A percentile compares a stretch with the other conserved stretches of the same genome.
These are phyloP conservation scores for Anolis carolinensis DNA, from an alignment of 2,113 vertebrate genomes.

Conservation along the genomic window DNA sequence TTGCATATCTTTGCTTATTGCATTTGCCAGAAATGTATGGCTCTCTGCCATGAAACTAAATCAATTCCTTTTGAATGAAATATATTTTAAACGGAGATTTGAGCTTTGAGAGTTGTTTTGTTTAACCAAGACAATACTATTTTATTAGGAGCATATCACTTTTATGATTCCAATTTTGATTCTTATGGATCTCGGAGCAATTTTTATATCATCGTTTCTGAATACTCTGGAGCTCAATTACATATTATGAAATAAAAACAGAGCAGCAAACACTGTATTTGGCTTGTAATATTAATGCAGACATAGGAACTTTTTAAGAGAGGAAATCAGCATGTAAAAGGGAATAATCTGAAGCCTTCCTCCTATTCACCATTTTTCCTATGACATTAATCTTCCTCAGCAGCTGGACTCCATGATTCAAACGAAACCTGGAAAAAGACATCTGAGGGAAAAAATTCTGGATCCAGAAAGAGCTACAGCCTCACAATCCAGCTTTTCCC, in stretches of 20 bases:
- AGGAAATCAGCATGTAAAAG: background rate
- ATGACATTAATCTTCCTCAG: background rate
- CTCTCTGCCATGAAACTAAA: constrained; percentile 40
- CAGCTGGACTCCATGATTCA: background rate
- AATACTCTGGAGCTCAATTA: background rate
- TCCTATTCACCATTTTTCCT: background rate
- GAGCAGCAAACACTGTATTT: background rate
- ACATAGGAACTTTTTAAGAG: background rate
- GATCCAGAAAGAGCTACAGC: background rate
- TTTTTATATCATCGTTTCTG: constrained; percentile 24
- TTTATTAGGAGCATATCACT: constrained; percentile 32
- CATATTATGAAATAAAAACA: background rate
- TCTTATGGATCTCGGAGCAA: constrained; percentile 32
- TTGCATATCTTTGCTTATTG: constrained; percentile 44
- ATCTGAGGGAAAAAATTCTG: background rate
- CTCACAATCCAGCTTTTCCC: too few species aligned
- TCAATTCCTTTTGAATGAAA: constrained; percentile 39
- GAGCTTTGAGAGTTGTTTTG: constrained; percentile 22
- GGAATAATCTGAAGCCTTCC: background rate
- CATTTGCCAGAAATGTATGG: constrained; percentile 32
- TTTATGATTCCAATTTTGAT: constrained; percentile 36
- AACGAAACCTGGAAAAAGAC: too few species aligned
- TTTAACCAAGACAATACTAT: constrained; percentile 26
- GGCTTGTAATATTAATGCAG: background rate
- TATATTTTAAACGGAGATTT: constrained; percentile 27